phyloP scores from a whole-genome alignment of 2,113 vertebrate genomes.

The Gavialis gangeticus region DNA sequence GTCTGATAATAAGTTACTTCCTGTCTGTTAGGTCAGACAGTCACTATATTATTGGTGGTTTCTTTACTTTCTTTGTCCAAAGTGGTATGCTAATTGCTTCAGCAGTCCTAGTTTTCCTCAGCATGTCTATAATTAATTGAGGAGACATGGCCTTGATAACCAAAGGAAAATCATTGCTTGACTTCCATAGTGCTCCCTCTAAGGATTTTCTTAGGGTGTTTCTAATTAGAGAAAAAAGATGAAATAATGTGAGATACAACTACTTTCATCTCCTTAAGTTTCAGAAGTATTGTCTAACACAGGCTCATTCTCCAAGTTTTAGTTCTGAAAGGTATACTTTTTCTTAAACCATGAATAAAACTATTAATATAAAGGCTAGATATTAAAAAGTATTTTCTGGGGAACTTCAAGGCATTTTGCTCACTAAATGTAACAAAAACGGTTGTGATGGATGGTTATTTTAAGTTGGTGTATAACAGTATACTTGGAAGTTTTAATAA shows the following conservation, averaged over 20 bases:
- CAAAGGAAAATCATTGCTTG: conserved; percentile 59
- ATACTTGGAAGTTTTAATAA: neutral
- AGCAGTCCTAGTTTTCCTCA: conserved; percentile 50
- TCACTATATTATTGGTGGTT: conserved; percentile 15
- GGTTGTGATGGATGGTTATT: neutral
- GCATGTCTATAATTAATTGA: conserved; percentile 66
- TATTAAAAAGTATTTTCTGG: neutral
- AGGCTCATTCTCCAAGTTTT: neutral
- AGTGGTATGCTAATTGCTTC: conserved; percentile 44
- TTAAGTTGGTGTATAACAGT: neutral
- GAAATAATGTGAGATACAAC: neutral
- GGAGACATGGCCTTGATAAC: conserved; percentile 25
- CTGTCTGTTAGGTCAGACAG: conserved; percentile 40
- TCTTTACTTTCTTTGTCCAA: conserved; percentile 48
- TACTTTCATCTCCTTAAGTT: neutral
- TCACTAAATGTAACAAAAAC: neutral
- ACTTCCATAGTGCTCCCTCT: conserved; percentile 32
- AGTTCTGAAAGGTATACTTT: neutral
- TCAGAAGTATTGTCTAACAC: neutral
- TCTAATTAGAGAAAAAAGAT: conserved; percentile 63
- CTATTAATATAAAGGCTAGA: neutral
- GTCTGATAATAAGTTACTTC: neutral
- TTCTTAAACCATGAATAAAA: neutral
- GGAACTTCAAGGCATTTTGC: neutral
- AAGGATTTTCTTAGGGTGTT: conserved; percentile 50